These are phyloP conservation scores for Sebastes steindachneri DNA, from an alignment of 2,797 vertebrate genomes.

Conservation along the genomic window DNA sequence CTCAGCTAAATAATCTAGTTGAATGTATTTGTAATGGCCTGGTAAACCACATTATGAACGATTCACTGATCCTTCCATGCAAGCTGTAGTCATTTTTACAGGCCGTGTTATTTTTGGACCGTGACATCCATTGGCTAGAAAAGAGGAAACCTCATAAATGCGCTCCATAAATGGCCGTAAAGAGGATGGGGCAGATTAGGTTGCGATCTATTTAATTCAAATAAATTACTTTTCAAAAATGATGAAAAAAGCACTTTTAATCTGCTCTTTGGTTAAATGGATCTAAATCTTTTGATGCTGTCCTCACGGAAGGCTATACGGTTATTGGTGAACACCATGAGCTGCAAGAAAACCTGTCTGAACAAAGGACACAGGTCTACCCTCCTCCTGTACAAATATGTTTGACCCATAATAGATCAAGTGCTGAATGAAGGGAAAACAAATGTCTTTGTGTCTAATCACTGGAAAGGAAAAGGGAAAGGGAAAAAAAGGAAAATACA, in stretches of 20 bases:
- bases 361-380: background rate
- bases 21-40: background rate
- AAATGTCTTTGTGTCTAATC: constrained; percentile 39
- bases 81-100: constrained; percentile 22
- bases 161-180: constrained; percentile 43
- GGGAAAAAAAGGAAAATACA: constrained; percentile 36
- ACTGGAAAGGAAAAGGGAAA: constrained; percentile 60
- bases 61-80: constrained; percentile 6
- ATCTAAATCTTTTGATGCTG: constrained; percentile 61
- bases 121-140: constrained; percentile 36
- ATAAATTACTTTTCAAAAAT: constrained; percentile 68
- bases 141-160: constrained; percentile 39
- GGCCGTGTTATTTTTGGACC: constrained; percentile 46
- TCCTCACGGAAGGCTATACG: constrained; percentile 23
- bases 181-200: constrained; percentile 68
- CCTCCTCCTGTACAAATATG: background rate
- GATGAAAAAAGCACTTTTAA: constrained; percentile 45
- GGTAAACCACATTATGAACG: constrained; percentile 8
- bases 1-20: background rate
- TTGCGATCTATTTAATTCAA: constrained; percentile 65
- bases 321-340: constrained; percentile 21
- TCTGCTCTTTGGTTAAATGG: constrained; percentile 64
- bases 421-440: constrained; percentile 18
- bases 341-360: constrained; percentile 5
- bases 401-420: constrained; percentile 14